Conservation (phyloP, 2,888 invertebrate genomes). For the Erebia epiphron region DNA sequence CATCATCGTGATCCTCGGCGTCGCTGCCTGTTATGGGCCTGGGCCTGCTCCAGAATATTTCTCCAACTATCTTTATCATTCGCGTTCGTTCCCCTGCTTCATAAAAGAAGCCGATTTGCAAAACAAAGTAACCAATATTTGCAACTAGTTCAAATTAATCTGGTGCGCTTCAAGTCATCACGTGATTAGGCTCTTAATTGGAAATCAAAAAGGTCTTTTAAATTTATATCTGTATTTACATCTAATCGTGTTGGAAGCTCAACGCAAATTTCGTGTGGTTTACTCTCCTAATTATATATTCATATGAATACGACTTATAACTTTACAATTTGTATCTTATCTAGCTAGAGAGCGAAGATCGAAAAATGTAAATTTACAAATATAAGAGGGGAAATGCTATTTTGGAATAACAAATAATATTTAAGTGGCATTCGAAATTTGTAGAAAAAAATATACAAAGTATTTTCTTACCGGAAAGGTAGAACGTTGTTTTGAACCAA, state of each 20-base stretch:
- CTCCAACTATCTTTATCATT: neutral
- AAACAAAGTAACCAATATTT: neutral
- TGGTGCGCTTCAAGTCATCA: neutral
- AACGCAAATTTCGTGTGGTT: conserved; percentile 81
- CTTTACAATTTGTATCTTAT: conserved; percentile 47
- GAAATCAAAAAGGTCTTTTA: conserved; percentile 25
- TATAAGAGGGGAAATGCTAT: conserved; percentile 28
- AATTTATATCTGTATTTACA: conserved; percentile 76
- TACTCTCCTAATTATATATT: conserved; percentile 60
- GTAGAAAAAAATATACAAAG: neutral
- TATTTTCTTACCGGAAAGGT: neutral
- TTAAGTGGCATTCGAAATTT: conserved; percentile 19
- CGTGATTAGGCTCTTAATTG: neutral
- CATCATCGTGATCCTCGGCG: neutral
- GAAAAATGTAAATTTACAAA: conserved; percentile 22
- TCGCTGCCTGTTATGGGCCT: neutral
- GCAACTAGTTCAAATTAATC: neutral
- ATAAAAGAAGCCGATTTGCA: neutral
- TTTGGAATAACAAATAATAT: conserved; percentile 23
- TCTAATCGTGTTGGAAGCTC: conserved; percentile 84
- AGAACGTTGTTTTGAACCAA: neutral
- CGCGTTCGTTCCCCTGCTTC: neutral
- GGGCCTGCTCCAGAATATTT: neutral
- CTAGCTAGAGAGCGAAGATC: conserved; percentile 40
- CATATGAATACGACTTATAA: conserved; percentile 45